Conservation (phyloP, 2,888 invertebrate species). For the Tortricodes alternella region DNA sequence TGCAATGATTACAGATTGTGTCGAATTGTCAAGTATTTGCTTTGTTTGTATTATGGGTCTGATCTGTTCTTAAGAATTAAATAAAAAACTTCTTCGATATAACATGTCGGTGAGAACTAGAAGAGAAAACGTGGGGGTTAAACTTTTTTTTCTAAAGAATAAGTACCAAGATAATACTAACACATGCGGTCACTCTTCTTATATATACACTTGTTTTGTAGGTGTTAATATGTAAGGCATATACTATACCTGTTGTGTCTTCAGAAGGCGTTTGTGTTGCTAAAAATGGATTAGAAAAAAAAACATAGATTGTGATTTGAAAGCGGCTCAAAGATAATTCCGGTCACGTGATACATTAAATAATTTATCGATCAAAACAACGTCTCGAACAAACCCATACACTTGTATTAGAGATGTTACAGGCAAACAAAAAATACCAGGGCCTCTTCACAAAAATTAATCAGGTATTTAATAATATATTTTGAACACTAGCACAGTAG, state of each 20-base stretch:
- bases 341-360: constrained; percentile 36
- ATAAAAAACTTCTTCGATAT: no score
- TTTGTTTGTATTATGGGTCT: not conserved
- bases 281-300: constrained; percentile 44
- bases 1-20: constrained; percentile 20
- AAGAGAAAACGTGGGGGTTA: not conserved
- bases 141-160: not conserved
- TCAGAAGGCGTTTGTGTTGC: constrained; percentile 52
- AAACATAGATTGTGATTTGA: constrained; percentile 47
- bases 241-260: constrained; percentile 43
- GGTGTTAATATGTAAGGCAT: constrained; percentile 13
- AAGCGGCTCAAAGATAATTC: constrained; percentile 59
- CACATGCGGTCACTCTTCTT: constrained; percentile 1
- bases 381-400: no score
- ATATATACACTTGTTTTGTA: not conserved
- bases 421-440: no score
- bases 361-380: not conserved
- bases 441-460: no score
- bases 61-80: no score
- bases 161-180: not conserved
- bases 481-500: no score
- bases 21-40: not conserved
- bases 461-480: no score
- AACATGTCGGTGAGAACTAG: no score
- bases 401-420: no score